phyloP scores from a whole-genome alignment of 2,888 invertebrate species.

The Amphimallon solstitiale region DNA sequence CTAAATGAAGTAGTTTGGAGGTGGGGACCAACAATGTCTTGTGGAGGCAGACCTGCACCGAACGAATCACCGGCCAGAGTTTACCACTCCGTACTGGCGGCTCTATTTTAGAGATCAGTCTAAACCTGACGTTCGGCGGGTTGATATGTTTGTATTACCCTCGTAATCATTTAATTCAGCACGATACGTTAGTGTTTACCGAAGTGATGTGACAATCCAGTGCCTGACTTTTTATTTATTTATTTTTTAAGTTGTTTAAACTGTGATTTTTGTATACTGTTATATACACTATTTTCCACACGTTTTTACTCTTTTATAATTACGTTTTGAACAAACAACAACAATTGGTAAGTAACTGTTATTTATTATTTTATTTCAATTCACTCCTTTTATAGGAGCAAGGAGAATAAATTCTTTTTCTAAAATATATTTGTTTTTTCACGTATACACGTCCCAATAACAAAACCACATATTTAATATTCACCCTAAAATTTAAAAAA shows the following conservation, averaged over 20 bases:
- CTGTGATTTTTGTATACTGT: slow-evolving; percentile 15
- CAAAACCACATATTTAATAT: too few relatives aligned
- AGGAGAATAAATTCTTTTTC: too few relatives aligned
- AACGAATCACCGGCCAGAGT: slow-evolving; percentile 58
- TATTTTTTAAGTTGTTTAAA: slow-evolving; percentile 46
- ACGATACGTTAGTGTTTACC: slow-evolving; percentile 29
- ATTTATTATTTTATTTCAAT: not conserved
- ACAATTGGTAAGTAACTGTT: not conserved
- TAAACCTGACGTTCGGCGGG: slow-evolving; percentile 50
- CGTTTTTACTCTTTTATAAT: not conserved
- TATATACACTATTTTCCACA: not conserved
- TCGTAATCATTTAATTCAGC: too few relatives aligned
- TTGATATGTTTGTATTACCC: slow-evolving; percentile 42
- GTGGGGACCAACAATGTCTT: slow-evolving; percentile 53
- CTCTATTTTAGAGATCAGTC: slow-evolving; percentile 52
- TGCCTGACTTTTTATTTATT: slow-evolving; percentile 38
- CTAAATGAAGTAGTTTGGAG: slow-evolving; percentile 43
- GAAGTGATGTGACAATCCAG: slow-evolving; percentile 52
- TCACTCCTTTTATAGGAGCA: too few relatives aligned
- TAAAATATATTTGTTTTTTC: too few relatives aligned
- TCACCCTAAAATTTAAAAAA: too few relatives aligned
- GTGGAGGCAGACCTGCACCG: slow-evolving; percentile 58
- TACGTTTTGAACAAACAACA: slow-evolving; percentile 1
- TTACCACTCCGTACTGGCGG: slow-evolving; percentile 56
- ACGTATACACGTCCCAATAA: too few relatives aligned